Conservation (phyloP, 2,797 vertebrate genomes). For the Xenops minutus region DNA sequence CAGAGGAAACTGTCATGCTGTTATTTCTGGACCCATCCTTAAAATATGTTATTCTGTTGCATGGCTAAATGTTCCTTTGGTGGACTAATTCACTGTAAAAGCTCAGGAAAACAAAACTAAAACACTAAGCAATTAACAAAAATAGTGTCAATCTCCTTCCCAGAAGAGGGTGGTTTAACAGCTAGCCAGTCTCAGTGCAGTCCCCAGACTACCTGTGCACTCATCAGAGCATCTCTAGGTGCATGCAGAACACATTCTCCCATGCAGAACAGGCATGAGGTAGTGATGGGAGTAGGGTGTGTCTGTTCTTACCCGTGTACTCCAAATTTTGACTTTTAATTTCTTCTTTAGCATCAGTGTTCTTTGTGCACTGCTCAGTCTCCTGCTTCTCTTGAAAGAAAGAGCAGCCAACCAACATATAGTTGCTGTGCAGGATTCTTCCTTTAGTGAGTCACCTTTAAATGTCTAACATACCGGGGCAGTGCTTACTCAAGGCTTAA, state of each 20-base stretch:
- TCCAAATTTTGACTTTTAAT: background rate
- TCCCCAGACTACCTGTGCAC: too few species aligned
- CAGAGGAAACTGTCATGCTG: background rate
- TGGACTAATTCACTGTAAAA: background rate
- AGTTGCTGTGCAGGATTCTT: background rate
- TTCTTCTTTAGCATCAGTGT: background rate
- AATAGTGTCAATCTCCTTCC: background rate
- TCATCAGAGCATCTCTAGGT: background rate
- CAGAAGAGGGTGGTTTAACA: background rate
- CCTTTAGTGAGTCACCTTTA: background rate
- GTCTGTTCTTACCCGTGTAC: background rate
- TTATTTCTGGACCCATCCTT: background rate
- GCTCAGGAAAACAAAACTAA: background rate
- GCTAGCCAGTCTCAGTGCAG: background rate
- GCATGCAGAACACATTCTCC: background rate
- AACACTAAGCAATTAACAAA: background rate
- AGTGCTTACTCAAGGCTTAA: background rate
- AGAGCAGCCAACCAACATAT: background rate
- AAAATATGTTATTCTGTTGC: background rate
- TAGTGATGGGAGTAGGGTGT: background rate
- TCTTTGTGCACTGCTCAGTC: background rate
- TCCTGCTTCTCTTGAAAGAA: background rate
- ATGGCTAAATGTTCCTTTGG: background rate
- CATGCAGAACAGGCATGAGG: fast-evolving
- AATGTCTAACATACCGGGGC: background rate